Conservation (phyloP, 2,113 vertebrate species). For the Salminus brasiliensis region DNA sequence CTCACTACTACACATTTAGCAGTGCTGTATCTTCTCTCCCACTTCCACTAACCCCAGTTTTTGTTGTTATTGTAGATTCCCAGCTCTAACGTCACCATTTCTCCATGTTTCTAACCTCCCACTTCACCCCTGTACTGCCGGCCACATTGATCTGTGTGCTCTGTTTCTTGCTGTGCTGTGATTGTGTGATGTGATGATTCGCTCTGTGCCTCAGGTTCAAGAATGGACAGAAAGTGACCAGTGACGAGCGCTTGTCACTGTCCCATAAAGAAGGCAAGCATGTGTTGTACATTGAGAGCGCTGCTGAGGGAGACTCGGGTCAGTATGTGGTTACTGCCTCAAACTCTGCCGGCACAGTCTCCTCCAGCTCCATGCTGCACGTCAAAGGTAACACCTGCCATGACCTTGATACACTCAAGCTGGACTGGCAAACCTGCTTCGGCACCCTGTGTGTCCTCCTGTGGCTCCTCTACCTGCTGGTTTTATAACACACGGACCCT, state of each 20-base stretch:
- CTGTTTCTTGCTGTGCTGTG: constrained; percentile 53
- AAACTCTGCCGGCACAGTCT: constrained; percentile 72
- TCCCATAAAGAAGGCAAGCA: constrained; percentile 83
- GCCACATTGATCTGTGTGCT: constrained; percentile 23
- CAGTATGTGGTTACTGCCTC: constrained; percentile 77
- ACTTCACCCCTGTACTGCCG: not conserved
- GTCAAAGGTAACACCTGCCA: constrained; percentile 79
- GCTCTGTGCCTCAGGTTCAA: constrained; percentile 89
- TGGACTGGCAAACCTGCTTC: constrained; percentile 80
- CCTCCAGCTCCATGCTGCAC: constrained; percentile 77
- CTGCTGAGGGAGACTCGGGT: constrained; percentile 76
- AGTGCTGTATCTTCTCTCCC: constrained; percentile 1
- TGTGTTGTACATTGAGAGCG: constrained; percentile 80
- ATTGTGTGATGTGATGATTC: constrained; percentile 78
- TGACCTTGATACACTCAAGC: constrained; percentile 69
- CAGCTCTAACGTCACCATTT: constrained; percentile 20
- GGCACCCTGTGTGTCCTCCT: constrained; percentile 81
- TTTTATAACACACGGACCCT: constrained; percentile 58
- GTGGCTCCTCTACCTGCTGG: constrained; percentile 80
- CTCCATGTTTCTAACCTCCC: not conserved
- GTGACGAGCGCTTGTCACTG: constrained; percentile 80
- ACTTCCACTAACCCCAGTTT: constrained; percentile 25
- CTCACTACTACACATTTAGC: not conserved
- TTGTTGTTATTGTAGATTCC: not conserved
- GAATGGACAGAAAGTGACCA: constrained; percentile 81